Conservation (phyloP, 2,888 invertebrate genomes). For the Daptonema setosum region DNA sequence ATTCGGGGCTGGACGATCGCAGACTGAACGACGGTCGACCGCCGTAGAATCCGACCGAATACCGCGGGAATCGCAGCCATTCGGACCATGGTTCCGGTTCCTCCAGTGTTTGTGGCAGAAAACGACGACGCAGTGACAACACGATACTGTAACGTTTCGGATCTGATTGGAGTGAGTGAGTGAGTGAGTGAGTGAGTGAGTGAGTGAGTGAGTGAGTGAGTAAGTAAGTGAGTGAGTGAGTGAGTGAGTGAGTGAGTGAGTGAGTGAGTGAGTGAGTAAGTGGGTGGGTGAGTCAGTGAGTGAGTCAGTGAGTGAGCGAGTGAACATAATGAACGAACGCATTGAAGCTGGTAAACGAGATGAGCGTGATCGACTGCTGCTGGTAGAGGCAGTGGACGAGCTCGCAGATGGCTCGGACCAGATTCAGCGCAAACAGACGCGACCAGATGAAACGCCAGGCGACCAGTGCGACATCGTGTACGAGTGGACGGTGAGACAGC, state of each 20-base stretch:
- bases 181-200: too few relatives aligned
- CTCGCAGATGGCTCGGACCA: not conserved
- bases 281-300: too few relatives aligned
- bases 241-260: too few relatives aligned
- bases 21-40: not conserved
- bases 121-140: not conserved
- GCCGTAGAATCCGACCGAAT: conserved; percentile 12
- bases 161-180: too few relatives aligned
- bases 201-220: too few relatives aligned
- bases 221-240: too few relatives aligned
- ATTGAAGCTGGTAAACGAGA: conserved; percentile 16
- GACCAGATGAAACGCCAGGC: not conserved
- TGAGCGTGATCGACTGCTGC: conserved; percentile 12
- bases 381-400: not conserved
- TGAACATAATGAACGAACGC: too few relatives aligned
- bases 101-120: not conserved
- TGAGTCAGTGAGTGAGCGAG: too few relatives aligned
- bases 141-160: conserved; percentile 8
- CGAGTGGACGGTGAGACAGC: conserved; percentile 21
- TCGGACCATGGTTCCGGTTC: conserved; percentile 2
- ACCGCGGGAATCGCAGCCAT: conserved; percentile 26
- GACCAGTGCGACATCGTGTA: not conserved
- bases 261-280: too few relatives aligned
- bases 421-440: not conserved
- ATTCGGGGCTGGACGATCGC: conserved; percentile 11